Conservation (phyloP, 2,797 vertebrate genomes). For the Choloepus didactylus region DNA sequence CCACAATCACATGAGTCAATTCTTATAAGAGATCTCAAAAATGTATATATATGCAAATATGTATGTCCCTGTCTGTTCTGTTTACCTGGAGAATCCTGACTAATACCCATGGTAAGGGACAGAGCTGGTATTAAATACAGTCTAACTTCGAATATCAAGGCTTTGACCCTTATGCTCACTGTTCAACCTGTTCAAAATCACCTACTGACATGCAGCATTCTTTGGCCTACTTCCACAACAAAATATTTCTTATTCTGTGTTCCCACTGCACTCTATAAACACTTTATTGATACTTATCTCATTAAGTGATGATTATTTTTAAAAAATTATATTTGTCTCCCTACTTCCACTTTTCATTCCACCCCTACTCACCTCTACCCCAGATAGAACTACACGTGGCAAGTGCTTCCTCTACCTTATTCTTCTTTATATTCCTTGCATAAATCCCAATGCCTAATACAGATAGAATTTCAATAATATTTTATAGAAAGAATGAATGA, state of each 20-base stretch:
- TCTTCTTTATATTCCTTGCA: background rate
- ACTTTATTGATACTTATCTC: background rate
- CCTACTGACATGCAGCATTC: rapidly evolving
- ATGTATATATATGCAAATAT: too few relatives aligned
- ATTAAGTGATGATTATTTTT: background rate
- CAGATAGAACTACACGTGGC: background rate
- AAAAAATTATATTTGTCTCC: background rate
- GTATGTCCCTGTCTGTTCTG: too few relatives aligned
- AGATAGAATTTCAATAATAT: background rate
- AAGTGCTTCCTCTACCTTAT: background rate
- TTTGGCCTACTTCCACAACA: background rate
- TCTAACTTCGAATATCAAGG: background rate
- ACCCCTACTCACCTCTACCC: background rate
- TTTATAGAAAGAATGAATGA: background rate
- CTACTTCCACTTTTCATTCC: background rate
- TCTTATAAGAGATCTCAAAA: too few relatives aligned
- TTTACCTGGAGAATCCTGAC: too few relatives aligned
- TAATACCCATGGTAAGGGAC: background rate
- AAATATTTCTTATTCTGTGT: background rate
- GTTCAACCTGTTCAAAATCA: background rate
- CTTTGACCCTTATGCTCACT: background rate
- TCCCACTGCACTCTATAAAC: background rate
- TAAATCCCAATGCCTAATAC: background rate
- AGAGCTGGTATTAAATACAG: background rate
- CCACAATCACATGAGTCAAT: too few relatives aligned